Base-by-base conservation (phyloP, 2,797 vertebrate species). In the Poecilia velifera region DNA sequence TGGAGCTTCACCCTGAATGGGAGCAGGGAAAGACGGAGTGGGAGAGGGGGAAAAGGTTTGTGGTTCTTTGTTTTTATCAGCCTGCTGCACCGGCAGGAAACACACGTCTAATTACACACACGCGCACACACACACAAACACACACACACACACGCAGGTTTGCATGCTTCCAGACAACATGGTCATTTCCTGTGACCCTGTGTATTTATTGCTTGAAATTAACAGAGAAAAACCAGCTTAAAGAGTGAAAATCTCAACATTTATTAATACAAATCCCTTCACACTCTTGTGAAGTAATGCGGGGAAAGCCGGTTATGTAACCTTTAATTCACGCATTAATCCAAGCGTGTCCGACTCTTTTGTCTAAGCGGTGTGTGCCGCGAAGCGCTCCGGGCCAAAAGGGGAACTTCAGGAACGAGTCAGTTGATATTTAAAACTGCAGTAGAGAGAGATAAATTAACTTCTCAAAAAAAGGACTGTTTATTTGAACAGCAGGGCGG, bases 371-470 rank as follows among this genome's bases (percentile, higher is more conserved):
- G 68, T 47, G 85, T 78, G 85, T 88, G 43, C 72, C 87, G 82
- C 76, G 87, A 72, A 62, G 74, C 0, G 0, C 79, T 87, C 79
- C 84, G 62, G 72, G 77, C 89, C 82, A 88, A 96, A 97, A 96
- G 95, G 94, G 96, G 96, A 97, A 97, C 95, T 96, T 93, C 89
- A 76, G 83, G 76, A 76, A 73, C 83, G 77, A 86, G 95, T 95
- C 95, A 43, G 96, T 97, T 96, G 94, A 94, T 96, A 96, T 96
- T 96, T 97, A 96, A 96, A 97, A 96, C 94, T 83, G 82, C 80
- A 84, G 76, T 62, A 86, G 77, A 51, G 2, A 31, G 75, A 86
- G 92, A 93, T 92, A 93, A 93, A 94, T 89, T 13, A 83, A 93
- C 93, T 94, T 95, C 94, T 94, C 92, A 91, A 94, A 91, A 94